A percentile compares a stretch with the other conserved stretches of the same genome.
Evolutionary conservation across 2,888 invertebrate species (phyloP).

Genomic region (Drosophila helvetica): DNA sequence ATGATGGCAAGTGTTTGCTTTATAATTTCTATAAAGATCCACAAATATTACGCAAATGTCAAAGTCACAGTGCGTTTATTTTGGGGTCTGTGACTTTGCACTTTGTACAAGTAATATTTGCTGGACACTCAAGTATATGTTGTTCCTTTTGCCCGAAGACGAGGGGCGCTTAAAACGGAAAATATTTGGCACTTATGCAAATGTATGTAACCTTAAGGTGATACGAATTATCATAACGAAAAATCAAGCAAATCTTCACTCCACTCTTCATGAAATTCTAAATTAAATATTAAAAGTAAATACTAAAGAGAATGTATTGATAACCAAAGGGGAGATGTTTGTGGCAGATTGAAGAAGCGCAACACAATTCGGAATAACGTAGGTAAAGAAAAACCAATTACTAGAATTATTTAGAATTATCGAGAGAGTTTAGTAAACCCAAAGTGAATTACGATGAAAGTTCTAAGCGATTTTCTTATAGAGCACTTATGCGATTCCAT

Average conservation of each 20-base stretch:
- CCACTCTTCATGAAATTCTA: slow-evolving; percentile 69
- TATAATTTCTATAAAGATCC: slow-evolving; percentile 24
- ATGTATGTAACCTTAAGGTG: slow-evolving; percentile 47
- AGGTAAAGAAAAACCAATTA: slow-evolving; percentile 47
- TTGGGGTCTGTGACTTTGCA: slow-evolving; percentile 75
- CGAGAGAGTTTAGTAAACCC: slow-evolving; percentile 37
- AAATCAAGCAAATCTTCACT: slow-evolving; percentile 44
- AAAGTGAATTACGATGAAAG: slow-evolving; percentile 41
- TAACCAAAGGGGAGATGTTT: slow-evolving; percentile 27
- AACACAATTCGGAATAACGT: slow-evolving; percentile 42
- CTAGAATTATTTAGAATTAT: slow-evolving; percentile 44
- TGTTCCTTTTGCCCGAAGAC: slow-evolving; percentile 10
- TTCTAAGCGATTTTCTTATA: slow-evolving; percentile 59
- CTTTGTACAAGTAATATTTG: slow-evolving; percentile 59
- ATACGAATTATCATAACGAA: slow-evolving; percentile 39
- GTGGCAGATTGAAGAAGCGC: slow-evolving; percentile 27
- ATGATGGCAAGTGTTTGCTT: slow-evolving; percentile 3
- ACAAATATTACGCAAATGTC: slow-evolving; percentile 63
- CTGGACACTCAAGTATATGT: slow-evolving; percentile 9
- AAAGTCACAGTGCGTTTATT: slow-evolving; percentile 65
- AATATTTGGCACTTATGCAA: slow-evolving; percentile 16
- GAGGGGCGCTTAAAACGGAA: background rate
- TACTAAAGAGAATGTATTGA: slow-evolving; percentile 27
- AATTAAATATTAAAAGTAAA: slow-evolving; percentile 61
- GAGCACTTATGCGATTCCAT: slow-evolving; percentile 67